These are phyloP conservation scores for Anagrus nilaparvatae DNA, from an alignment of 1,140 invertebrate genomes.

Conservation along the genomic window DNA sequence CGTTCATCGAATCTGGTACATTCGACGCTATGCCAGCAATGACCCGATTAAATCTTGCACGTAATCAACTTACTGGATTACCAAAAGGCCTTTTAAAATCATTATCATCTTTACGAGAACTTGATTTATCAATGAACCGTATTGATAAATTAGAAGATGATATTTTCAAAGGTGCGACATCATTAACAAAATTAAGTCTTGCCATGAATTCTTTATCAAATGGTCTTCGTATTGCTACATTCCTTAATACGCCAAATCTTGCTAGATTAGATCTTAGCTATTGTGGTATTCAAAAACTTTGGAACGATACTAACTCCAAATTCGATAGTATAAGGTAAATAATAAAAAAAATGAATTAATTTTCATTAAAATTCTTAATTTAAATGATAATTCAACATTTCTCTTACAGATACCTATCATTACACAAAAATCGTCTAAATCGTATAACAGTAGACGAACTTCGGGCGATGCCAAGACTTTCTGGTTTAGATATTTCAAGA, in stretches of 20 bases:
- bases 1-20: slow-evolving; percentile 47
- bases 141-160: slow-evolving; percentile 46
- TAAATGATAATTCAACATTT: background rate
- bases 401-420: slow-evolving; percentile 29
- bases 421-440: slow-evolving; percentile 30
- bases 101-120: slow-evolving; percentile 47
- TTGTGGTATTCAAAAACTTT: slow-evolving; percentile 51
- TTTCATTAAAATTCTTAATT: background rate
- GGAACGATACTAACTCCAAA: slow-evolving; percentile 41
- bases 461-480: slow-evolving; percentile 32
- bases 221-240: slow-evolving; percentile 50
- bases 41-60: slow-evolving; percentile 50
- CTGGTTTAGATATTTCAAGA: slow-evolving; percentile 32
- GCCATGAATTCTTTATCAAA: slow-evolving; percentile 57
- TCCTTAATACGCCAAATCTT: slow-evolving; percentile 46
- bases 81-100: slow-evolving; percentile 38
- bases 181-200: slow-evolving; percentile 53
- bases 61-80: slow-evolving; percentile 39
- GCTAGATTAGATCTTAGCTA: slow-evolving; percentile 54
- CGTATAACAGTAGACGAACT: slow-evolving; percentile 37
- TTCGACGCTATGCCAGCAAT: slow-evolving; percentile 57
- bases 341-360: too few relatives aligned
- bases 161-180: slow-evolving; percentile 47
- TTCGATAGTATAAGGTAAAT: slow-evolving; percentile 14
- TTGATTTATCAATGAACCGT: slow-evolving; percentile 60